Conservation (phyloP, 2,888 invertebrate species). For the Hirtodrosophila trivittata region DNA sequence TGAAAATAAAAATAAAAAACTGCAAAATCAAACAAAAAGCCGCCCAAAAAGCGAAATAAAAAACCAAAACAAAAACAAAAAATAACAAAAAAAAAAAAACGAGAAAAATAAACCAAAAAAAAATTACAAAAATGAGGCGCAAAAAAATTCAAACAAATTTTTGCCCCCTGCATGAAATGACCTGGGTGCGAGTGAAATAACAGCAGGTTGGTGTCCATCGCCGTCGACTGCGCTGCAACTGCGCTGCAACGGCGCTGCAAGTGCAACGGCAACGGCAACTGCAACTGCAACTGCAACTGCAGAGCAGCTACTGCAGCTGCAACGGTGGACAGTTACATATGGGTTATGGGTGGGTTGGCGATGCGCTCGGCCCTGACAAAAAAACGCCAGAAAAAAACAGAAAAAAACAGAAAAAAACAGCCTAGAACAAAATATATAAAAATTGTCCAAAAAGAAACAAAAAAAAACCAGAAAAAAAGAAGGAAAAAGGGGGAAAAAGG, state of each 20-base stretch:
- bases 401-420: conserved; percentile 21
- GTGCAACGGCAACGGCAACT: conserved; percentile 18
- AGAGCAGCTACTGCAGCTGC: conserved; percentile 24
- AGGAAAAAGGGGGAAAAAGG: conserved; percentile 9
- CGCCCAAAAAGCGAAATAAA: conserved; percentile 76
- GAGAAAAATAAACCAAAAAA: conserved; percentile 36
- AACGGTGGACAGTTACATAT: conserved; percentile 42
- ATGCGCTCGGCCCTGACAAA: conserved; percentile 25
- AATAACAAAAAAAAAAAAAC: conserved; percentile 31
- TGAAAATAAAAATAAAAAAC: conserved; percentile 60
- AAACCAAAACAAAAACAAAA: conserved; percentile 31
- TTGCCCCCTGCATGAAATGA: conserved; percentile 34
- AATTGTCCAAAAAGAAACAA: conserved; percentile 36
- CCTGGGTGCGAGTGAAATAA: conserved; percentile 82
- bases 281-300: conserved; percentile 22
- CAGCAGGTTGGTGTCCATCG: conserved; percentile 63
- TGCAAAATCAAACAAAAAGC: conserved; percentile 58
- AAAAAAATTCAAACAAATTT: conserved; percentile 64
- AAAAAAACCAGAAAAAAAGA: conserved; percentile 14
- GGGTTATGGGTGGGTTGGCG: conserved; percentile 11
- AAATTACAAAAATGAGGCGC: conserved; percentile 46
- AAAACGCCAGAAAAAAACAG: conserved; percentile 10
- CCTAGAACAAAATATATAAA: conserved; percentile 53
- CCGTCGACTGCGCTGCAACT: conserved; percentile 34
- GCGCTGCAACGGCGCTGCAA: conserved; percentile 13